A percentile compares a stretch with the other conserved stretches of the same genome.
Evolutionary conservation across 2,888 invertebrate species (phyloP).

Genomic region (Parnassius smintheus): DNA sequence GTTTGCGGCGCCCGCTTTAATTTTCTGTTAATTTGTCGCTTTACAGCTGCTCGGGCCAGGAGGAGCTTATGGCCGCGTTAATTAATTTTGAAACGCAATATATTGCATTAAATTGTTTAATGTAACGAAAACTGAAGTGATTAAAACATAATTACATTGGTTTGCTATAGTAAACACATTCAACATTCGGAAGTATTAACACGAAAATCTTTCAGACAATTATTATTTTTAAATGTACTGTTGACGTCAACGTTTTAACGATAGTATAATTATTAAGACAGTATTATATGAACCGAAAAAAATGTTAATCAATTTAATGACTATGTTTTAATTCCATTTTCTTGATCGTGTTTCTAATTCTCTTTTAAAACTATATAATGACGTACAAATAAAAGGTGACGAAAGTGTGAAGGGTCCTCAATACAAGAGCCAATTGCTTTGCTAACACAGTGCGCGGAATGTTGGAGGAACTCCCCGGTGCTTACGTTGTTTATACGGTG

Average conservation of each 20-base stretch:
- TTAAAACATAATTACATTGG: slow-evolving; percentile 14
- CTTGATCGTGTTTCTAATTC: not conserved
- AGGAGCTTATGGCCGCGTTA: slow-evolving; percentile 32
- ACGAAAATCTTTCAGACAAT: not conserved
- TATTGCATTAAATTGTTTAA: slow-evolving; percentile 20
- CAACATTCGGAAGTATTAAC: not conserved
- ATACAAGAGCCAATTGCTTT: slow-evolving; percentile 57
- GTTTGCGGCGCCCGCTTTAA: slow-evolving; percentile 64
- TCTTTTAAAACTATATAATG: slow-evolving; percentile 35
- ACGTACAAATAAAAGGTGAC: slow-evolving; percentile 40
- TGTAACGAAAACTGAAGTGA: slow-evolving; percentile 17
- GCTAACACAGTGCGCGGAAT: slow-evolving; percentile 46
- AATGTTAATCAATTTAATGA: too few species aligned
- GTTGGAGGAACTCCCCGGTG: slow-evolving; percentile 35
- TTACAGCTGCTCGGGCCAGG: slow-evolving; percentile 36
- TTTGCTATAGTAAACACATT: slow-evolving; percentile 3
- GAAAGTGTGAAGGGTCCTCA: slow-evolving; percentile 41
- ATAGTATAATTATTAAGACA: too few species aligned
- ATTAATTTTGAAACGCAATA: slow-evolving; percentile 31
- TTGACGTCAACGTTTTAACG: too few species aligned
- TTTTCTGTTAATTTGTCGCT: slow-evolving; percentile 65
- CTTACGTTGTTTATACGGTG: slow-evolving; percentile 34
- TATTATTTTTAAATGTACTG: not conserved
- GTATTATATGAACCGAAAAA: too few species aligned
- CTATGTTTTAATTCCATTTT: too few species aligned